These are phyloP conservation scores for Cheirogaleus medius DNA, from an alignment of 2,113 vertebrate genomes.

Conservation along the genomic window DNA sequence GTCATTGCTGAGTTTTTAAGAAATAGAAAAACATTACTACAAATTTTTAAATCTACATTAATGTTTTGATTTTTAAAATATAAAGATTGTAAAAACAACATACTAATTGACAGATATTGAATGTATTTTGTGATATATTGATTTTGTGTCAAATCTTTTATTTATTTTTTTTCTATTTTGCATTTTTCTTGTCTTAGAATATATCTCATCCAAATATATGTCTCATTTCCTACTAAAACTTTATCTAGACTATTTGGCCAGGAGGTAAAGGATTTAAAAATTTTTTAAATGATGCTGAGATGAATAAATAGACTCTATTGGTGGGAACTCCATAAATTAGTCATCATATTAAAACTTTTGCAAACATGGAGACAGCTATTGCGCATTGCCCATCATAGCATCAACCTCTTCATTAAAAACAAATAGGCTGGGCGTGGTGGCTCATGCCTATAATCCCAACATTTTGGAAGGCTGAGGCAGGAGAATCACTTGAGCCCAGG, in stretches of 20 bases:
- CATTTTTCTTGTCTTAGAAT: neutral
- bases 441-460: too few species aligned
- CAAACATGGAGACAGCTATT: neutral
- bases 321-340: neutral
- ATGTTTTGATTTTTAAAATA: neutral
- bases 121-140: neutral
- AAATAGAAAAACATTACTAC: neutral
- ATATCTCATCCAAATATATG: conserved; percentile 20
- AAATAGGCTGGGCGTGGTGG: too few species aligned
- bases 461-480: too few species aligned
- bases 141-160: neutral
- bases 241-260: conserved; percentile 2
- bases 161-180: neutral
- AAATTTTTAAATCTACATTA: neutral
- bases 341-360: neutral
- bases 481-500: too few species aligned
- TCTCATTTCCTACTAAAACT: neutral
- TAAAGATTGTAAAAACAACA: neutral
- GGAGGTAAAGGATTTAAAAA: neutral
- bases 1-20: neutral
- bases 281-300: conserved; percentile 18
- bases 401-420: conserved; percentile 1
- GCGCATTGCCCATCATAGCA: neutral
- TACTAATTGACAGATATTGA: neutral
- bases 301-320: conserved; percentile 3